A percentile compares a stretch with the other conserved stretches of the same genome.
Conservation (phyloP, 2,888 invertebrate species). For the Drosophila testacea region DNA sequence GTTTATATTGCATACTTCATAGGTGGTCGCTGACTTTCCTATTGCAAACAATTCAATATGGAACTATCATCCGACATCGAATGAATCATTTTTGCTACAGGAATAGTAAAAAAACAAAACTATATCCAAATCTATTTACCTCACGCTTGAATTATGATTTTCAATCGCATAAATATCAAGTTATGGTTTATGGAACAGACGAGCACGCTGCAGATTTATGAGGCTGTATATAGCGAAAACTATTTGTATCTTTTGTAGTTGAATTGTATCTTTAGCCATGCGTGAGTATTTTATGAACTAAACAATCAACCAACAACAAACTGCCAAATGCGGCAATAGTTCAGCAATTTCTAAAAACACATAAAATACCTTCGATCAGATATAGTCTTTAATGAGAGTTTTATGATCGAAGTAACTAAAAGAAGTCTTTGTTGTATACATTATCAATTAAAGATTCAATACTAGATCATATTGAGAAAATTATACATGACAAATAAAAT, state of each 20-base stretch:
- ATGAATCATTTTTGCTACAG: slow-evolving; percentile 40
- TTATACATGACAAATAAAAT: not conserved
- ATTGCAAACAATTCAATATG: slow-evolving; percentile 53
- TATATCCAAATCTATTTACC: slow-evolving; percentile 23
- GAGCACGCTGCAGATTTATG: slow-evolving; percentile 15
- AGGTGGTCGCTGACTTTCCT: slow-evolving; percentile 57
- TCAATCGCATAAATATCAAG: slow-evolving; percentile 44
- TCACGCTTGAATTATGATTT: slow-evolving; percentile 50
- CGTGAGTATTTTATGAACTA: slow-evolving; percentile 34
- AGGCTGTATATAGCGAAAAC: slow-evolving; percentile 20
- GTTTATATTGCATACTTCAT: slow-evolving; percentile 81
- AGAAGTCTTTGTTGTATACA: not conserved
- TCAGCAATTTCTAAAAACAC: not conserved
- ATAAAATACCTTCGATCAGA: not conserved
- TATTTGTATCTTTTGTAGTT: slow-evolving; percentile 37
- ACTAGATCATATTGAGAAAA: not conserved
- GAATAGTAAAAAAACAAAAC: not conserved
- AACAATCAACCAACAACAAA: slow-evolving; percentile 24
- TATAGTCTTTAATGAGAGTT: not conserved
- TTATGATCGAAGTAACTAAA: not conserved
- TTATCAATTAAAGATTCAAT: not conserved
- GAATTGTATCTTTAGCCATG: slow-evolving; percentile 17
- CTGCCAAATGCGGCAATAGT: slow-evolving; percentile 24
- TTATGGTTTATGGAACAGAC: slow-evolving; percentile 1
- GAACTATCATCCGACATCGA: slow-evolving; percentile 6